Conservation (phyloP, 1,140 invertebrate genomes). For the Zeugodacus cucurbitae region DNA sequence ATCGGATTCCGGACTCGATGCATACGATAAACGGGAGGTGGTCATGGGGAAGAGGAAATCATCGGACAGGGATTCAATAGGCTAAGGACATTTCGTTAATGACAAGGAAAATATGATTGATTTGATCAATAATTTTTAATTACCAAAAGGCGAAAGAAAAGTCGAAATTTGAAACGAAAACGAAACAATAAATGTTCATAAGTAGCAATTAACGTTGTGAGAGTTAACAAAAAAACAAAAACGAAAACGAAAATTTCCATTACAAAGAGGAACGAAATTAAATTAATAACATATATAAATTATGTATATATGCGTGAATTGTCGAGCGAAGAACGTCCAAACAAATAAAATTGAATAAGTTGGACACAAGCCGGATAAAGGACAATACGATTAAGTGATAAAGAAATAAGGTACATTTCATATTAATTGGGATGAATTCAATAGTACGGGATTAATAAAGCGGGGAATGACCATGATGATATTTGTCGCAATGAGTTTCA, state of each 20-base stretch:
- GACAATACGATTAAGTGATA: constrained; percentile 11
- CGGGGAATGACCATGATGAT: constrained; percentile 65
- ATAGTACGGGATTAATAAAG: constrained; percentile 55
- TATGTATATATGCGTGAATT: background rate
- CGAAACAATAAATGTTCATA: background rate
- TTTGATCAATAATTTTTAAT: constrained; percentile 34
- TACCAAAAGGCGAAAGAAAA: background rate
- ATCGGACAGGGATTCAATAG: constrained; percentile 86
- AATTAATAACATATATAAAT: background rate
- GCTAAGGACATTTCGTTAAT: constrained; percentile 66
- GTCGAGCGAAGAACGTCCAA: background rate
- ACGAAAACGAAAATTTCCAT: constrained; percentile 40
- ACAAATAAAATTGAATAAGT: background rate
- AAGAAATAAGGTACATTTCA: background rate
- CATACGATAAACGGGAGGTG: constrained; percentile 90
- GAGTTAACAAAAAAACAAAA: constrained; percentile 44
- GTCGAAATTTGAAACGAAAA: background rate
- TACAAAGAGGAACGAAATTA: background rate
- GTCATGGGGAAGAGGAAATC: constrained; percentile 99
- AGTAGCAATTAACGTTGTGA: constrained; percentile 52
- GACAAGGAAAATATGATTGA: background rate
- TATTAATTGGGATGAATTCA: constrained; percentile 41
- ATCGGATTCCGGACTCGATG: constrained; percentile 95
- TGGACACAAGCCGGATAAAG: constrained; percentile 53
- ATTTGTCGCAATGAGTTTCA: constrained; percentile 49